Evolutionary conservation across 64 coral and sea anemone species (phyloP).

Genomic region (Stylophora pistillata): DNA sequence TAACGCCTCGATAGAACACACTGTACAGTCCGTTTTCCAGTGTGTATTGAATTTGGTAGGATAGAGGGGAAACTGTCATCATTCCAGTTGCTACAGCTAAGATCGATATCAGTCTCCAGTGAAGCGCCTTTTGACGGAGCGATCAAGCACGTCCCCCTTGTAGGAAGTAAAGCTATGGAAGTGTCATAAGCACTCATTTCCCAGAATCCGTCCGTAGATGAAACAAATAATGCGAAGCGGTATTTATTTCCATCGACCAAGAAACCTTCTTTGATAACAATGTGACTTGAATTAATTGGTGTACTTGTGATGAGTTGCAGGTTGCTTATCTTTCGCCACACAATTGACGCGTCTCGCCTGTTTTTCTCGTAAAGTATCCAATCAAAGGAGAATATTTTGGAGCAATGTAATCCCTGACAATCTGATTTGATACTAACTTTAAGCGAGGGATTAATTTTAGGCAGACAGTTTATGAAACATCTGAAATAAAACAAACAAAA

Average conservation of each 20-base stretch:
- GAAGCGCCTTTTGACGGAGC: not conserved
- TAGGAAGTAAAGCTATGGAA: not conserved
- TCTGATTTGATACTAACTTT: not conserved
- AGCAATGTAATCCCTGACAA: not conserved
- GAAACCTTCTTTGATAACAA: not conserved
- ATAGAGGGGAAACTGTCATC: not conserved
- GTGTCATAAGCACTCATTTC: not conserved
- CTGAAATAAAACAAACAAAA: not conserved
- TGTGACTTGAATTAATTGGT: not conserved
- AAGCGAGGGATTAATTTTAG: not conserved
- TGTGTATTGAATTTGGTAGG: conserved; percentile 9
- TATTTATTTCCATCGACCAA: not conserved
- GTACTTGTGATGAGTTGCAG: not conserved
- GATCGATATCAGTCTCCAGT: not conserved
- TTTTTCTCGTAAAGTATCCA: not conserved
- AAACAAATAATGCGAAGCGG: not conserved
- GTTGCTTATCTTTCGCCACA: not conserved
- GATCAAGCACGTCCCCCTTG: not conserved
- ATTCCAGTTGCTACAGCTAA: not conserved
- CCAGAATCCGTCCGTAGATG: not conserved
- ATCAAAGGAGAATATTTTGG: not conserved
- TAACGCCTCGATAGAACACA: not conserved
- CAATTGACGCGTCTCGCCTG: not conserved
- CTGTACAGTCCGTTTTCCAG: conserved; percentile 13
- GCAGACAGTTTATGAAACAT: not conserved